These are phyloP conservation scores for Drosophila multiciliata DNA, from an alignment of 2,888 invertebrate genomes.

Conservation along the genomic window DNA sequence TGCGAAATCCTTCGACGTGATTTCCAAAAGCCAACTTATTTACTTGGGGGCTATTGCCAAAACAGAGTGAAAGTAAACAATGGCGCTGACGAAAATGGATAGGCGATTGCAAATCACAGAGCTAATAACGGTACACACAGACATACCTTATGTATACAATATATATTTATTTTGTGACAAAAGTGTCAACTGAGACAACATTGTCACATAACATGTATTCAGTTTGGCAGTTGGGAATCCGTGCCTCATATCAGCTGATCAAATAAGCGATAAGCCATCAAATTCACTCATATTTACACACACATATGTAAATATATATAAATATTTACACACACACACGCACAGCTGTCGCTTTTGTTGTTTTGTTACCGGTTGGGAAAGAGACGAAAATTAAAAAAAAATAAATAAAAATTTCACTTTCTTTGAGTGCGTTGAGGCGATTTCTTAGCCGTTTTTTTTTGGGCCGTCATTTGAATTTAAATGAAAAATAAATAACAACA, in stretches of 20 bases:
- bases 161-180: slow-evolving; percentile 1
- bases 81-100: slow-evolving; percentile 75
- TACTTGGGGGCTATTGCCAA: slow-evolving; percentile 33
- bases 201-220: slow-evolving; percentile 35
- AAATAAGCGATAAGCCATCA: slow-evolving; percentile 26
- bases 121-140: slow-evolving; percentile 76
- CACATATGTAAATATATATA: slow-evolving; percentile 15
- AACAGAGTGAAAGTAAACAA: slow-evolving; percentile 74
- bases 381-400: slow-evolving; percentile 37
- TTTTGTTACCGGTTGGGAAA: slow-evolving; percentile 42
- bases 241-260: slow-evolving; percentile 3
- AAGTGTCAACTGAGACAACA: slow-evolving; percentile 11
- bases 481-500: slow-evolving; percentile 31
- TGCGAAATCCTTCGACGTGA: slow-evolving; percentile 62
- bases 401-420: slow-evolving; percentile 70
- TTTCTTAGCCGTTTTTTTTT: slow-evolving; percentile 30
- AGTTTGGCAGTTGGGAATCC: not conserved
- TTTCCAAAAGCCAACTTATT: slow-evolving; percentile 49
- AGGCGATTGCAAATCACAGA: slow-evolving; percentile 75
- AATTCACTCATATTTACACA: not conserved
- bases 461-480: slow-evolving; percentile 36
- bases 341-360: slow-evolving; percentile 44
- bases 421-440: slow-evolving; percentile 53
- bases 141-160: not conserved
- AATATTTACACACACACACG: slow-evolving; percentile 11